phyloP scores from a whole-genome alignment of 2,888 invertebrate species.

The Pilophorus perplexus region DNA sequence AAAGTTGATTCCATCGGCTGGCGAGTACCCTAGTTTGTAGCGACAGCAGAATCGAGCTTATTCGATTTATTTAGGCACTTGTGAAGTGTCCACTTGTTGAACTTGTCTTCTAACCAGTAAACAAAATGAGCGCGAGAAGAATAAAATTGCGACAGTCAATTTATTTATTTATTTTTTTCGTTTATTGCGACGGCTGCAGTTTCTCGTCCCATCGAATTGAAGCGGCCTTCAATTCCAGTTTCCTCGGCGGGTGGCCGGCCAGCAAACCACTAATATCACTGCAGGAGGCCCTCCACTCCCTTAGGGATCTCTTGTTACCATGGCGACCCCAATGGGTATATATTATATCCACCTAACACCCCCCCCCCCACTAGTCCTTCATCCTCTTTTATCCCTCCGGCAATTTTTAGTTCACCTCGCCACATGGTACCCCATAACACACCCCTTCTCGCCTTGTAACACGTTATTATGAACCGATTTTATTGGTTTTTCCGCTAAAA shows the following conservation, averaged over 20 bases:
- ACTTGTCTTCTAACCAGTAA: too few species aligned
- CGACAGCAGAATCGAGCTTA: too few species aligned
- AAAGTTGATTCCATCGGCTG: too few species aligned
- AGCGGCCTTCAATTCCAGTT: not conserved
- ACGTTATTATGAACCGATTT: constrained; percentile 32
- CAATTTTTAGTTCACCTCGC: too few species aligned
- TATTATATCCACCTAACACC: constrained; percentile 3
- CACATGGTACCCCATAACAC: not conserved
- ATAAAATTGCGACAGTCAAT: too few species aligned
- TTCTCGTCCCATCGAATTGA: not conserved
- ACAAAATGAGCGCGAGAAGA: too few species aligned
- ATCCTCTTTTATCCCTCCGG: not conserved
- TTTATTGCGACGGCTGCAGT: too few species aligned
- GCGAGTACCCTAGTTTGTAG: too few species aligned
- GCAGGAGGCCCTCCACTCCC: constrained; percentile 1
- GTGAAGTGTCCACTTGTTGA: too few species aligned
- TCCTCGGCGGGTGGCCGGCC: not conserved
- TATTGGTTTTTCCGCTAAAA: constrained; percentile 21
- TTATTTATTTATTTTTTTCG: too few species aligned
- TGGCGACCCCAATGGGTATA: constrained; percentile 23
- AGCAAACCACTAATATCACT: constrained; percentile 17
- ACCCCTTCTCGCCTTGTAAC: not conserved
- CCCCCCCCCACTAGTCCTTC: not conserved
- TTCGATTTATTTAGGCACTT: too few species aligned
- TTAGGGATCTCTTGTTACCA: constrained; percentile 3